These are phyloP conservation scores for Eristalis pertinax DNA, from an alignment of 2,888 invertebrate genomes.

Conservation along the genomic window DNA sequence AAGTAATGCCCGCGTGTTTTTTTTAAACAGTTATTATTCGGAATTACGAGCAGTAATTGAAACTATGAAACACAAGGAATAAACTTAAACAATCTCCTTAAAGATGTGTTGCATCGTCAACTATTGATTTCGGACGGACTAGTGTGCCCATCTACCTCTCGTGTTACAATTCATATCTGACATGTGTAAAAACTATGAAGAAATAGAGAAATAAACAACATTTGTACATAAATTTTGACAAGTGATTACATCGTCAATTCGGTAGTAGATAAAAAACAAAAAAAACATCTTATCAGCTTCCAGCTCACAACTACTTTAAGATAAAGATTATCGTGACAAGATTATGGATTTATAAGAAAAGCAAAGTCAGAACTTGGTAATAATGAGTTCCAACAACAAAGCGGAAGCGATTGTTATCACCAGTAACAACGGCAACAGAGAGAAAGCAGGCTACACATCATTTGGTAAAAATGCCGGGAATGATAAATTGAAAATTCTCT, in stretches of 20 bases:
- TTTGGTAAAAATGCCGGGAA: slow-evolving; percentile 38
- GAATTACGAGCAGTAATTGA: too few species aligned
- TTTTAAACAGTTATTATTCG: too few species aligned
- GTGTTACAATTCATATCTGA: background rate
- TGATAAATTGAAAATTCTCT: slow-evolving; percentile 85
- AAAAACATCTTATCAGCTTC: background rate
- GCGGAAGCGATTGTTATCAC: slow-evolving; percentile 37
- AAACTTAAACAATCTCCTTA: too few species aligned
- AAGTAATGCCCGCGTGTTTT: too few species aligned
- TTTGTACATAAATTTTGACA: background rate
- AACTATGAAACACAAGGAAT: too few species aligned
- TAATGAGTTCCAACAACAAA: slow-evolving; percentile 48
- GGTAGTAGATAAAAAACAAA: background rate
- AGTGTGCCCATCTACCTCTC: background rate
- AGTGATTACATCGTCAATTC: background rate
- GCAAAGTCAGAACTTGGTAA: background rate
- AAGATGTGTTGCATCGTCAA: too few species aligned
- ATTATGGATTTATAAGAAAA: slow-evolving; percentile 23
- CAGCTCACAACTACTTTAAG: background rate
- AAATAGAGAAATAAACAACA: background rate
- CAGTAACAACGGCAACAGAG: slow-evolving; percentile 18
- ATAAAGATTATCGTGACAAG: background rate
- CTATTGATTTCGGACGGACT: background rate
- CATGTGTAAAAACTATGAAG: background rate
- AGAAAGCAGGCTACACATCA: slow-evolving; percentile 23